Evolutionary conservation across 2,797 vertebrate species (phyloP), one percentile per base, ranked within the genome.

Genomic region (Steatocranus sp.): DNA sequence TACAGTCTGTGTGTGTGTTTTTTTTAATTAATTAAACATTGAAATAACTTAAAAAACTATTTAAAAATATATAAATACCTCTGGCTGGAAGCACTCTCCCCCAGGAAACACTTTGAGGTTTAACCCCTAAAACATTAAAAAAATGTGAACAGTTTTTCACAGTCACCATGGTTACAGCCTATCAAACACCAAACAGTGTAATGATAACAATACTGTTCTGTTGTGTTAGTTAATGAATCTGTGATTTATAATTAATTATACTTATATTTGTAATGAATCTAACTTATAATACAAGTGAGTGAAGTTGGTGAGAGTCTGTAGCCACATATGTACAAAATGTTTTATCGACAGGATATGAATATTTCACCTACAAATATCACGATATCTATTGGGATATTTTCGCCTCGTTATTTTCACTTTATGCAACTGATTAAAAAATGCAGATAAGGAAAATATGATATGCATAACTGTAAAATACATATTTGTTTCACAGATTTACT

Each of bases 91-190:
- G 51, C 75, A 93, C 78, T 79, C 92, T 94, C 4, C 94, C 94
- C 86, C 94, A 92, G 23, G 92, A 82, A 6, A 94, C 93, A 81
- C 38, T 80, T 25, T 95, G 95, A 89, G 95, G 95, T 75, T 74
- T 94, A 43, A 96, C 88, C 5, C 94, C 96, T 96, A 83, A 30
- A 86, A 86, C 25, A 11, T 6, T 2, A 1, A 79, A 78, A 17
- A 76, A 3, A 70, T 6, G 0, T 48, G 32, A 36, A 34, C 77
- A 63, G 14, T 2, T 70, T 70, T 43, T 43, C 38, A 7, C 20
- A 0, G 0, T 73, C 25, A 1, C 25, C 66, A 70, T 30, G 15
- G 41, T 70, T 27, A 73, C 43, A 73, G 43, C 17, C 23, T 5
- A 0, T 14, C 18, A 34, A 20, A 30, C 0, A 27, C 38, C 9